Percentiles rank a stretch among this genome's conserved stretches.
Conservation (phyloP, 2,888 invertebrate species). For the Monochamus alternatus region DNA sequence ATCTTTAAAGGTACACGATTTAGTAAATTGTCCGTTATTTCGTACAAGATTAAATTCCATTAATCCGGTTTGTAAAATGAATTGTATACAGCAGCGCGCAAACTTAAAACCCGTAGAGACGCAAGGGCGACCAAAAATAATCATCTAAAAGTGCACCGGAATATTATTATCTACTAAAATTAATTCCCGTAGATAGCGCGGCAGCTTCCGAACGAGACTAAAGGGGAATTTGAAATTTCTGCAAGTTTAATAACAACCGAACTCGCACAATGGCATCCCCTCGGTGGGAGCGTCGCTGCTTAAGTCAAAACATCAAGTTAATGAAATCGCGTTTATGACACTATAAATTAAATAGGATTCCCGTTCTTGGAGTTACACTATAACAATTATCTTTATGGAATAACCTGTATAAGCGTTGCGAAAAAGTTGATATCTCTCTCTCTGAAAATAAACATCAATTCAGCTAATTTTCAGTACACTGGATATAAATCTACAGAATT, state of each 20-base stretch:
- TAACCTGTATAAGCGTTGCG: not conserved
- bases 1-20: no score
- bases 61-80: no score
- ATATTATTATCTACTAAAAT: not conserved
- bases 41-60: no score
- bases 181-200: not conserved
- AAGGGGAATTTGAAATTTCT: slow-evolving; percentile 2
- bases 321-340: slow-evolving; percentile 21
- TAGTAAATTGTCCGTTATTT: no score
- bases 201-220: not conserved
- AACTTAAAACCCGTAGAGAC: not conserved
- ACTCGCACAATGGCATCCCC: not conserved
- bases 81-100: not conserved
- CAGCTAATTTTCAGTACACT: no score
- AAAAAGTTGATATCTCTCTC: slow-evolving; percentile 1
- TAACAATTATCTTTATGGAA: slow-evolving; percentile 27
- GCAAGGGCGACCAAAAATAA: not conserved
- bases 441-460: slow-evolving; percentile 7
- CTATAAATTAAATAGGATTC: slow-evolving; percentile 22
- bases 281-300: not conserved
- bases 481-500: no score
- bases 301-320: slow-evolving; percentile 27
- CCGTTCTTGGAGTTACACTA: not conserved
- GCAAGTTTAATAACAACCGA: slow-evolving; percentile 22
- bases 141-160: not conserved